Conservation (phyloP, 2,797 vertebrate species). For the Falco novaeseelandiae region DNA sequence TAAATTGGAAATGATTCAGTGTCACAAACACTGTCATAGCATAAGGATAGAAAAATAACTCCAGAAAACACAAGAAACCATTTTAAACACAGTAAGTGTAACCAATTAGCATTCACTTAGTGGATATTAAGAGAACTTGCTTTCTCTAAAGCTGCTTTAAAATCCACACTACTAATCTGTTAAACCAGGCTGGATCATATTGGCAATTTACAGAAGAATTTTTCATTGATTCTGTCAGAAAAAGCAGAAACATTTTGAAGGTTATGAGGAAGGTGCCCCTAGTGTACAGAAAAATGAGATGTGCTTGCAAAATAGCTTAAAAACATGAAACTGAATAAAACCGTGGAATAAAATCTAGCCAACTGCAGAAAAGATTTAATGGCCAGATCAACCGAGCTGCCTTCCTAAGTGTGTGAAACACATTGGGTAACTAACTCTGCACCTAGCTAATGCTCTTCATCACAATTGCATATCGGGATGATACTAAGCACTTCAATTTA, state of each 20-base stretch:
- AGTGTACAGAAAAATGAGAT: not conserved
- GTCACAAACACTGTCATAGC: not conserved
- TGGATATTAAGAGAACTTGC: not conserved
- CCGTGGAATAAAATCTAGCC: not conserved
- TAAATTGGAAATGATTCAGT: slow-evolving; percentile 3
- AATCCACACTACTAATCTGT: not conserved
- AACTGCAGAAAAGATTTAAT: not conserved
- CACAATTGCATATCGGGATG: not conserved
- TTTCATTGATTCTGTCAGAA: not conserved
- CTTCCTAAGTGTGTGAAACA: not conserved
- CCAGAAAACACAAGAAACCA: not conserved
- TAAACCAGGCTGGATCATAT: not conserved
- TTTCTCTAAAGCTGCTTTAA: not conserved
- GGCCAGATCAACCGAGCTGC: not conserved
- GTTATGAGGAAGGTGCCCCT: not conserved
- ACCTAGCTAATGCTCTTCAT: not conserved
- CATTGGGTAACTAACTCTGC: not conserved
- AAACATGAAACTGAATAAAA: not conserved
- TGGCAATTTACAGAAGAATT: not conserved
- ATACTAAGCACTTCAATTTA: not conserved
- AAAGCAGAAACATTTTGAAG: not conserved
- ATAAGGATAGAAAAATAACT: not conserved
- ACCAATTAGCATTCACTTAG: not conserved
- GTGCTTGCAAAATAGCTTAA: not conserved
- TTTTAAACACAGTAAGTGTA: not conserved